phyloP scores from a whole-genome alignment of 2,113 vertebrate genomes.

The Corvus moneduloides region DNA sequence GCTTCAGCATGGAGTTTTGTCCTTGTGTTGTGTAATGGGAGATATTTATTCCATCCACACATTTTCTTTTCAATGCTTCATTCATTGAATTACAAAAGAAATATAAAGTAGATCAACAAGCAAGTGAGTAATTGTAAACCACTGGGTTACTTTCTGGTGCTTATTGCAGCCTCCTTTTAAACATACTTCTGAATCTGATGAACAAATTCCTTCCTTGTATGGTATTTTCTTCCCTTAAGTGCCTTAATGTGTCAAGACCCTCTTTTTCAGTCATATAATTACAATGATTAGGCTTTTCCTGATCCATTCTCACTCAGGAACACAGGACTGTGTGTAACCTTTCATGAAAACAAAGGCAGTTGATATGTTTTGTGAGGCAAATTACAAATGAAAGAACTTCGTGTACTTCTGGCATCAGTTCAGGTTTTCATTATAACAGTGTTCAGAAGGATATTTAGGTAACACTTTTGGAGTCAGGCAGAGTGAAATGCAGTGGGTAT shows the following conservation, averaged over 20 bases:
- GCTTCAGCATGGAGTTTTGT: conserved; percentile 60
- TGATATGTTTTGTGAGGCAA: conserved; percentile 49
- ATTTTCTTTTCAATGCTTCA: conserved; percentile 60
- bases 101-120: conserved; percentile 68
- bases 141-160: conserved; percentile 46
- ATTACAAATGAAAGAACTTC: background rate
- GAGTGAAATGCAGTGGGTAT: background rate
- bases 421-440: background rate
- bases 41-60: conserved; percentile 61
- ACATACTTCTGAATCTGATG: conserved; percentile 29
- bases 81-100: conserved; percentile 64
- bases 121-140: conserved; percentile 47
- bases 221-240: conserved; percentile 33
- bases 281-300: conserved; percentile 14
- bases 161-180: conserved; percentile 45
- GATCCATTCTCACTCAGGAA: background rate
- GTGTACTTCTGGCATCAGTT: background rate
- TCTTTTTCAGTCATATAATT: conserved; percentile 50
- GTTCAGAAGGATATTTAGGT: background rate
- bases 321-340: background rate
- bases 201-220: conserved; percentile 54
- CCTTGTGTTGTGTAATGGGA: conserved; percentile 58
- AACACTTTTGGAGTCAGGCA: background rate
- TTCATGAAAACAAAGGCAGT: conserved; percentile 24
- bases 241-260: background rate